phyloP scores from a whole-genome alignment of 2,797 vertebrate species.

The Ispidina lecontei region DNA sequence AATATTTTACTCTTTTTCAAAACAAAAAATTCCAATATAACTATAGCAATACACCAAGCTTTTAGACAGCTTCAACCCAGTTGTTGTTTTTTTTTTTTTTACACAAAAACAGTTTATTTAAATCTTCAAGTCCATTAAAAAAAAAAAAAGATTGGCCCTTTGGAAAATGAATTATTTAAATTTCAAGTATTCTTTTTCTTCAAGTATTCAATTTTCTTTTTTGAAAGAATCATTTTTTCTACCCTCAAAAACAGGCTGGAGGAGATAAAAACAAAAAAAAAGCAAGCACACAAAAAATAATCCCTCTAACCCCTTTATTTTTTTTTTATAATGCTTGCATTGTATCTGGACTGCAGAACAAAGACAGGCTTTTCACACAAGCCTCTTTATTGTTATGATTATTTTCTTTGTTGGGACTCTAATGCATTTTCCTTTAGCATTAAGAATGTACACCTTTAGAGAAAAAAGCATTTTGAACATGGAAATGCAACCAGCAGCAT shows the following conservation, averaged over 20 bases:
- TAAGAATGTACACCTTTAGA: not conserved
- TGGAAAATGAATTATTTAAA: not conserved
- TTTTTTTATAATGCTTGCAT: not conserved
- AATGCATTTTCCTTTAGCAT: not conserved
- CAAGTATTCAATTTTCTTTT: too few relatives aligned
- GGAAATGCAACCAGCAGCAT: not conserved
- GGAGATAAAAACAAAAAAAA: not conserved
- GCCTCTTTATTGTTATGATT: not conserved
- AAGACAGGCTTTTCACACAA: not conserved
- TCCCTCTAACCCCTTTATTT: too few relatives aligned
- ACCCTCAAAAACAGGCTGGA: not conserved
- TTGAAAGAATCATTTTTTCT: not conserved
- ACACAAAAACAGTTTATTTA: not conserved
- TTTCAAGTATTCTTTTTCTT: not conserved
- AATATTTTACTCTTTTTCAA: not conserved
- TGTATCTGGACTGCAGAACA: not conserved
- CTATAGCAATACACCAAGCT: not conserved
- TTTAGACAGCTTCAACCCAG: not conserved
- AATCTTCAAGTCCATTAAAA: not conserved
- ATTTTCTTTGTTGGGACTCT: not conserved
- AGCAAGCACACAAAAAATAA: too few relatives aligned
- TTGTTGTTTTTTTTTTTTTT: not conserved
- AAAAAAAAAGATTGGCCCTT: accelerated
- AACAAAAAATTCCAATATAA: not conserved
- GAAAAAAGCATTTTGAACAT: not conserved